Evolutionary conservation across 1,140 invertebrate genomes (phyloP).

Genomic region (Atta colombica): DNA sequence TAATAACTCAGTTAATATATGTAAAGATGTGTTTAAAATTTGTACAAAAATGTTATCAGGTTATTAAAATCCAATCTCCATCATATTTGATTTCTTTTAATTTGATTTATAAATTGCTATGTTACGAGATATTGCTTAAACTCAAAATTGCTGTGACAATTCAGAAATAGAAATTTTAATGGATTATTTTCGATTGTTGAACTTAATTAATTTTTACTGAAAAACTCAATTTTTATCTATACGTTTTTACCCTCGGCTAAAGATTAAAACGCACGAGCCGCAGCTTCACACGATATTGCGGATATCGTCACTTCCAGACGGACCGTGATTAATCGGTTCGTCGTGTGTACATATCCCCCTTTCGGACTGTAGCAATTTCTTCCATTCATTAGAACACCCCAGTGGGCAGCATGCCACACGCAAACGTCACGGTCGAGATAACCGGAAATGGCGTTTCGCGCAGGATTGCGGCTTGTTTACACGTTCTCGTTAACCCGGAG

Average conservation of each 20-base stretch:
- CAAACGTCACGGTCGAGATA: constrained; percentile 39
- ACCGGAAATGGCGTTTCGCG: constrained; percentile 53
- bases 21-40: too few species aligned
- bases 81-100: too few species aligned
- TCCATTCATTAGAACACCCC: constrained; percentile 47
- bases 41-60: too few species aligned
- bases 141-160: background rate
- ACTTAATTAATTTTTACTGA: background rate
- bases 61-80: too few species aligned
- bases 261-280: background rate
- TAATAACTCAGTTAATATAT: too few species aligned
- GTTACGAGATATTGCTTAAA: background rate
- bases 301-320: constrained; percentile 5
- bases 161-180: background rate
- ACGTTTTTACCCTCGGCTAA: background rate
- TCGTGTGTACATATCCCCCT: constrained; percentile 17
- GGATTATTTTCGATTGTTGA: background rate
- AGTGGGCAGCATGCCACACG: constrained; percentile 47
- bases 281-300: background rate
- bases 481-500: constrained; percentile 44
- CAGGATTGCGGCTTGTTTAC: constrained; percentile 53
- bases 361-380: constrained; percentile 46
- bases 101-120: background rate
- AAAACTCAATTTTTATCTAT: background rate
- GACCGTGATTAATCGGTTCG: constrained; percentile 50